phyloP scores from a whole-genome alignment of 2,888 invertebrate genomes.

The Lasioglossum leucozonium region DNA sequence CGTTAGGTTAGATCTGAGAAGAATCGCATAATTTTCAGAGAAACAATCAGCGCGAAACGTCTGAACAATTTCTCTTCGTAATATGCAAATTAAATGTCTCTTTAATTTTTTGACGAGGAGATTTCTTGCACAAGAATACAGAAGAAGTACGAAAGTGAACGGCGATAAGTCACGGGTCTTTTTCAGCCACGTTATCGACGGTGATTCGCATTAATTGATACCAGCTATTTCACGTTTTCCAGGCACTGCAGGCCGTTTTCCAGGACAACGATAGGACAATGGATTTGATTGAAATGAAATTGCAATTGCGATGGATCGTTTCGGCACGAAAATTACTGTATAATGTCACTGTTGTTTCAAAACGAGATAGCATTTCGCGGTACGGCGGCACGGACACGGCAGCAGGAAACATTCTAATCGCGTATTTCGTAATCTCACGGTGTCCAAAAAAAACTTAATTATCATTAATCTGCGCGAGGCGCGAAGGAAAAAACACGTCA shows the following conservation, averaged over 20 bases:
- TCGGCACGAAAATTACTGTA: neutral
- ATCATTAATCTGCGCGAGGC: neutral
- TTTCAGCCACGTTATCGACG: neutral
- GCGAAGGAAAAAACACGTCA: neutral
- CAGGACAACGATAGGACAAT: neutral
- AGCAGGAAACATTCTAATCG: conserved; percentile 12
- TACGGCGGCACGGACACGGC: neutral
- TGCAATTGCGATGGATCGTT: neutral
- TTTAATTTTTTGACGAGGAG: neutral
- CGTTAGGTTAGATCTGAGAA: too few species aligned
- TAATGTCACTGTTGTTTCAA: neutral
- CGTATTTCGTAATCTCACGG: neutral
- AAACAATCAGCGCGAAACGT: too few species aligned
- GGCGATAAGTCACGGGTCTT: neutral
- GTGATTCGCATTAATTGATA: neutral
- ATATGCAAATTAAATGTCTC: neutral
- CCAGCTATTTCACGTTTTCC: too few species aligned
- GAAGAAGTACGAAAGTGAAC: too few species aligned
- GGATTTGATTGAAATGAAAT: neutral
- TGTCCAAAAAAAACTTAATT: neutral
- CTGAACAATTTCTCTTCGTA: neutral
- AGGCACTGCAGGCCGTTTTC: too few species aligned
- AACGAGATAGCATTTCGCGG: neutral
- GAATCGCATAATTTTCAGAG: too few species aligned
- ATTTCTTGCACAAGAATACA: too few species aligned